Conservation (phyloP, 2,888 invertebrate species). For the Ectemnius lituratus region DNA sequence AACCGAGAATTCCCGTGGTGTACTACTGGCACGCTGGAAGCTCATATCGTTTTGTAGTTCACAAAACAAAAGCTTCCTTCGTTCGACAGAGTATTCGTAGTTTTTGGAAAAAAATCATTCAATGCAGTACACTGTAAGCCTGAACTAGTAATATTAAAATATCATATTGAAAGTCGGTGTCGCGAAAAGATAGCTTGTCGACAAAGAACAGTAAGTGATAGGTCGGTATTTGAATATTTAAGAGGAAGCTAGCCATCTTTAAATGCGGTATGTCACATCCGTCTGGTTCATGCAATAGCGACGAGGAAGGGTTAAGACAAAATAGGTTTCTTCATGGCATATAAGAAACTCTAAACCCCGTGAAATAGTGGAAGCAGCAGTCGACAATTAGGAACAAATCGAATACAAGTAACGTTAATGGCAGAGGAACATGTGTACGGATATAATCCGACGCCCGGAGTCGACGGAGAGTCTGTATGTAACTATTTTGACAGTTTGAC, state of each 20-base stretch:
- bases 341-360: slow-evolving; percentile 70
- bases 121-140: too few relatives aligned
- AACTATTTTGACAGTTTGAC: slow-evolving; percentile 70
- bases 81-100: too few relatives aligned
- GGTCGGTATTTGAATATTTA: slow-evolving; percentile 50
- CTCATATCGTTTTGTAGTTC: too few relatives aligned
- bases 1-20: too few relatives aligned
- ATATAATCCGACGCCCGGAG: slow-evolving; percentile 74
- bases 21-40: too few relatives aligned
- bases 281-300: slow-evolving; percentile 68
- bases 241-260: slow-evolving; percentile 73
- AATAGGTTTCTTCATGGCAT: slow-evolving; percentile 75
- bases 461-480: slow-evolving; percentile 75
- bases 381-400: slow-evolving; percentile 59
- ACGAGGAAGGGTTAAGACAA: slow-evolving; percentile 73
- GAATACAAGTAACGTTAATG: slow-evolving; percentile 73
- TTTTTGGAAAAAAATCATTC: too few relatives aligned
- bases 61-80: too few relatives aligned
- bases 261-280: slow-evolving; percentile 73
- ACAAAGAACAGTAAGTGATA: not conserved
- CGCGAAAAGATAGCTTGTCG: not conserved
- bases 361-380: slow-evolving; percentile 59
- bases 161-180: not conserved
- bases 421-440: slow-evolving; percentile 77
- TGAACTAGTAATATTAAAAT: too few relatives aligned